Conservation (phyloP, 2,113 vertebrate genomes). For the Lagopus leucura region DNA sequence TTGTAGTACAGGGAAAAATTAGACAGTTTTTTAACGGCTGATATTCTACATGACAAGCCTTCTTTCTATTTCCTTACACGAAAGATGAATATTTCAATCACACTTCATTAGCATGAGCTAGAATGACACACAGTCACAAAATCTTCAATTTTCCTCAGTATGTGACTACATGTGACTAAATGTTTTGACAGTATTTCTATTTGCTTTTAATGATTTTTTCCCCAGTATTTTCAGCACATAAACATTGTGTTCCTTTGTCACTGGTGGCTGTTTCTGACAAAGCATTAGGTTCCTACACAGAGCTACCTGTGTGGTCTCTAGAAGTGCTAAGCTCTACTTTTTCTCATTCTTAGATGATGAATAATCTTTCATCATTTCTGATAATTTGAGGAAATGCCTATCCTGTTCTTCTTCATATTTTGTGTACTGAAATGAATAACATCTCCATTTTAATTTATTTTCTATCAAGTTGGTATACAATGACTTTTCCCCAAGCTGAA, state of each 20-base stretch:
- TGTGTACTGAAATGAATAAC: background rate
- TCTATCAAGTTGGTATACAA: background rate
- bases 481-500: background rate
- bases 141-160: background rate
- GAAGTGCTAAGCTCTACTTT: background rate
- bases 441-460: background rate
- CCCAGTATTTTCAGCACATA: background rate
- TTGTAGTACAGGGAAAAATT: background rate
- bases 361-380: constrained; percentile 42
- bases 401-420: constrained; percentile 24
- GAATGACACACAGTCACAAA: background rate
- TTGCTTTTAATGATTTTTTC: background rate
- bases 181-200: background rate
- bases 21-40: background rate
- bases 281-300: background rate
- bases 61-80: background rate
- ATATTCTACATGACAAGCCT: background rate
- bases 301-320: constrained; percentile 34
- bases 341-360: constrained; percentile 1
- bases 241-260: background rate
- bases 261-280: background rate
- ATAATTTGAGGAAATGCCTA: constrained; percentile 24
- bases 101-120: background rate
- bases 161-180: background rate
- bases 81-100: background rate